Base-by-base conservation (phyloP, 2,888 invertebrate species). In the Magallana nippona region DNA sequence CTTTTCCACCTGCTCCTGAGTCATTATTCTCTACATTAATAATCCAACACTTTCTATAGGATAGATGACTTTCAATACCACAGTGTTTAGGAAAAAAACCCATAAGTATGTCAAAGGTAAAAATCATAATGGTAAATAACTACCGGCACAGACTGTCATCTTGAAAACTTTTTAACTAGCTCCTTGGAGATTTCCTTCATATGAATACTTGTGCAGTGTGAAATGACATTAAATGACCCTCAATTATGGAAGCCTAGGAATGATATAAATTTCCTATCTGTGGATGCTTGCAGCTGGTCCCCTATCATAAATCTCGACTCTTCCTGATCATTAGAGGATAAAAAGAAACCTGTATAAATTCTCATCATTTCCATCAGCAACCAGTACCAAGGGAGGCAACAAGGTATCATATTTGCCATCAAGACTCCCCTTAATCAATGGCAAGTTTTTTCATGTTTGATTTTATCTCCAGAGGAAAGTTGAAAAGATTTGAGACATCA, bases 391-490 rank as follows among this genome's bases (percentile, higher is more conserved):
- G 71, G 71, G 27, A 71, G 71, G 71, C 27, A 71, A 71, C 27
- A 19, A 32, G 27, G 27, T 71, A 71, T 71, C 71, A 71, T 71
- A 71, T 71, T 71, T 71, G 22, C 71, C 27, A 71, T 71, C 71
- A 71, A 71, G 71, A 27, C 71, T 71, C 27, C 71, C 32, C 71
- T 71, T 71, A 71, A 71, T 71, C 71, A 71, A 32, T 71, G 71
- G 27, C 22, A 27, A 71, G 71, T 71, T 71, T 27, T 44, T 71
- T 71, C 71, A 71, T 71, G 71, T 71, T 27, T 71, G 71, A 71
- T 71, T 71, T 71, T 71, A 71, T 71, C 71, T 71, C 13, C 71
- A 71, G 71, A 71, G 71, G 71, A 71, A 71, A 71, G 71, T 71
- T 71, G 71, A 27, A 71, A 71, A 71, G 71, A 71, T 71, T 27